These are phyloP conservation scores for Aptenodytes forsteri DNA, from an alignment of 2,113 vertebrate species.

Conservation along the genomic window DNA sequence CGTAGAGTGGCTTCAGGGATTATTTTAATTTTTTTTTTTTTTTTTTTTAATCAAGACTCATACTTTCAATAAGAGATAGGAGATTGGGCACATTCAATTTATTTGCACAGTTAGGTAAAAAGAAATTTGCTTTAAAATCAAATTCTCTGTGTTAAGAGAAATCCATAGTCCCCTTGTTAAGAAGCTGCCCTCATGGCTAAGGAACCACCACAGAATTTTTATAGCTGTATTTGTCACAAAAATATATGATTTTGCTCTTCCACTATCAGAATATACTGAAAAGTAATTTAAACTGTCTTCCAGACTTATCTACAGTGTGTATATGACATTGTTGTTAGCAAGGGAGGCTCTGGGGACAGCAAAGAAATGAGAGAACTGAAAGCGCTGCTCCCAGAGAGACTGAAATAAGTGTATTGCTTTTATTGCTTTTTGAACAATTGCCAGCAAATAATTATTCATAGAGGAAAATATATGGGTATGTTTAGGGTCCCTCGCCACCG, in stretches of 20 bases:
- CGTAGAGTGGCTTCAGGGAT: neutral
- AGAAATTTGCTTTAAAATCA: constrained; percentile 11
- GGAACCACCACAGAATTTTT: constrained; percentile 49
- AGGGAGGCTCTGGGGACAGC: constrained; percentile 5
- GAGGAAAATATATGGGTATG: neutral
- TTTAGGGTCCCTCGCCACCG: neutral
- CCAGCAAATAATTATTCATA: constrained; percentile 49
- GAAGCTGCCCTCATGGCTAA: neutral
- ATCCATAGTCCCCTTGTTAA: neutral
- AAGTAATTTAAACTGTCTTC: constrained; percentile 74
- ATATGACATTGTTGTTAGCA: constrained; percentile 47
- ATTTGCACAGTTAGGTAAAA: neutral
- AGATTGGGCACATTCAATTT: neutral
- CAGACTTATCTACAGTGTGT: constrained; percentile 58
- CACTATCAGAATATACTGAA: constrained; percentile 61
- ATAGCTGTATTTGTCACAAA: constrained; percentile 44
- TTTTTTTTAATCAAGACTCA: neutral
- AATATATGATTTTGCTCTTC: constrained; percentile 58
- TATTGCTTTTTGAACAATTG: constrained; percentile 52
- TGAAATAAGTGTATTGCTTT: constrained; percentile 42
- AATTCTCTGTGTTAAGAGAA: neutral
- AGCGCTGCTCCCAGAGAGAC: constrained; percentile 30
- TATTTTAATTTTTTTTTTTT: neutral
- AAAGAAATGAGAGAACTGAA: constrained; percentile 66
- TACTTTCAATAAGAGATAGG: neutral